Evolutionary conservation across 1,140 invertebrate genomes (phyloP).

Genomic region (Harlomillsia oculata): DNA sequence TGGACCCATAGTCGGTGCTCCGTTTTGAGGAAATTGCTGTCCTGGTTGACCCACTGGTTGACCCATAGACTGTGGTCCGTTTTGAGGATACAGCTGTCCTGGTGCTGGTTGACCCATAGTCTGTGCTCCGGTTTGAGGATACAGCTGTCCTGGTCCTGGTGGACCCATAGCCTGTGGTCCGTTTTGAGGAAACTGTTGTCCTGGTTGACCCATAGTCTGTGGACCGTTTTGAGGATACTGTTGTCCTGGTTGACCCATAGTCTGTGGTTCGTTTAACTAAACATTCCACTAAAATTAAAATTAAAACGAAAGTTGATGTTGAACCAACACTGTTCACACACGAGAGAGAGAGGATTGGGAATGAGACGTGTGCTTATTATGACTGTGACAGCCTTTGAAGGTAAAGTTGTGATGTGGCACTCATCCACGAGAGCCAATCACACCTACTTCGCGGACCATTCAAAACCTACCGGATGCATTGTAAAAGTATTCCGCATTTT

Average conservation of each 20-base stretch:
- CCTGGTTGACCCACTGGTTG: slow-evolving; percentile 5
- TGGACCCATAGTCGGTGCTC: background rate
- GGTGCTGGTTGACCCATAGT: slow-evolving; percentile 2
- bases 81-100: background rate
- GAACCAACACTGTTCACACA: no score
- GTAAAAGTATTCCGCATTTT: no score
- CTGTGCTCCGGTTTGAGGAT: slow-evolving; percentile 5
- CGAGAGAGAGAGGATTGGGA: no score
- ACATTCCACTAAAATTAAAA: slow-evolving; percentile 35
- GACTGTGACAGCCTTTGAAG: no score
- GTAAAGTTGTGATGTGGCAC: no score
- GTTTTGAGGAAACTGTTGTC: slow-evolving; percentile 7
- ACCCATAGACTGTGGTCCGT: background rate
- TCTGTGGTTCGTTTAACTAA: slow-evolving; percentile 1
- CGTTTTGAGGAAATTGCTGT: background rate
- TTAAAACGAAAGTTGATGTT: slow-evolving; percentile 25
- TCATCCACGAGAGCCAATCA: no score
- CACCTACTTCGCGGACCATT: no score
- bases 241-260: slow-evolving; percentile 18
- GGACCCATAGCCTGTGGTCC: slow-evolving; percentile 6
- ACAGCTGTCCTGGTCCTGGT: slow-evolving; percentile 19
- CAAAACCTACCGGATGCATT: no score
- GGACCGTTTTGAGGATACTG: slow-evolving; percentile 6
- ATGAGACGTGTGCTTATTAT: no score
- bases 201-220: slow-evolving; percentile 19